Evolutionary conservation across 2,797 vertebrate species (phyloP), one percentile per base, ranked within the genome.

Genomic region (Catharus ustulatus): DNA sequence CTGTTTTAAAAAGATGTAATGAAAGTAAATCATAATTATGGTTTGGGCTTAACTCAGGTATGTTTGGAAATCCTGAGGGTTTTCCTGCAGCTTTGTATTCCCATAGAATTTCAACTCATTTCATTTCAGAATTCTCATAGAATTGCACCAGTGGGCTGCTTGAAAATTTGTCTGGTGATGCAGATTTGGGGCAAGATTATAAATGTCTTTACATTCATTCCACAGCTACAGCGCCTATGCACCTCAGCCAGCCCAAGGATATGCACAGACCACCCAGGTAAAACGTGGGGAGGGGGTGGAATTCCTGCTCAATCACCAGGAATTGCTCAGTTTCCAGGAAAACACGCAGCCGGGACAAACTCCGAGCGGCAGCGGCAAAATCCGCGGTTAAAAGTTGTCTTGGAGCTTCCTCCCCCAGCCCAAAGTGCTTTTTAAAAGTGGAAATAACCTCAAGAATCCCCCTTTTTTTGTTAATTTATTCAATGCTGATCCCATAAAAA

Each of bases 201-300:
- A 97, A 82, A 93, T 79, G 69, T 83, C 29, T 71, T 67, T 81
- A 52, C 72, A 80, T 97, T 97, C 55, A 42, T 82, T 96, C 94
- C 93, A 42, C 97, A 99, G 99, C 97, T 99, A 99, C 97, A 98
- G 98, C 55, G 98, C 99, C 6, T 99, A 99, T 83, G 98, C 98
- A 92, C 98, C 99, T 73, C 99, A 99, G 96, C 99, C 99, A 48
- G 97, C 99, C 69, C 99, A 99, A 96, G 98, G 93, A 95, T 99
- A 99, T 96, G 99, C 98, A 91, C 99, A 99, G 96, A 98, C 98
- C 58, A 98, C 99, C 92, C 99, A 99, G 98, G 99, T 99, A 98
- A 98, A 94, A 26, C 54, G 80, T 2, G 22, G 87, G 36, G 16
- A 64, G 7, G 58, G 79, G 58, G 12, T 64, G 73, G 29, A 27